Base-by-base conservation (phyloP, 1,140 invertebrate genomes). In the Brachionus rubens region DNA sequence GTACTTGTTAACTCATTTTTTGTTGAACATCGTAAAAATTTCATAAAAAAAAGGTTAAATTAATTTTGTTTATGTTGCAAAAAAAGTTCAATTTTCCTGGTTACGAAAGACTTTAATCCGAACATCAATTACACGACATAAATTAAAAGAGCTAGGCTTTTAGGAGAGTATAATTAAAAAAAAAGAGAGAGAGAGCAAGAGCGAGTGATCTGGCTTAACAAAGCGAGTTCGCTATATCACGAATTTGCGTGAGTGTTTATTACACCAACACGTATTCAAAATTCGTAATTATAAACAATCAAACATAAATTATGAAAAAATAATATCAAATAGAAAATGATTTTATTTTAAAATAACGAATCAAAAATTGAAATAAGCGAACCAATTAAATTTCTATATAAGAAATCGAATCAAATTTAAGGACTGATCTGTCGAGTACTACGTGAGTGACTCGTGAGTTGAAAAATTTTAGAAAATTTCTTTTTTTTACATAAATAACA, bases 361-460 rank as follows among this genome's bases (percentile, higher is more conserved):
- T 65, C 14, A 65, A 28, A 21, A 4, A 30, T n/a, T 1, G 10
- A 12, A 9, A 24, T 65, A 65, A 65, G 36, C n/a, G 21, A 43
- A 9, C 59, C 59, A 65, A 65, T 65, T 9, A 26, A 65, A 26
- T 43, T 16, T n/a, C 19, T 14, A 3, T 41, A 43, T 65, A 43
- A 43, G 40, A 36, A 19, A 24, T 19, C 59, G 3, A 65, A 65
- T 65, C 7, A 43, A 43, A 65, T 24, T 9, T 21, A 7, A 43
- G 36, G 16, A 41, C 6, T 65, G 59, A 65, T 65, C 59, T 65
- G 14, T 41, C 40, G 59, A 65, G 59, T 65, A 65, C 59, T 43
- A 12, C 59, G 59, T 65, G 59, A 65, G 59, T 65, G 59, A 65
- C 59, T 41, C 41, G 59, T 65, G 59, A 65, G 59, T 5, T 43